Conservation (phyloP, 2,797 vertebrate species). For the Strix occidentalis region DNA sequence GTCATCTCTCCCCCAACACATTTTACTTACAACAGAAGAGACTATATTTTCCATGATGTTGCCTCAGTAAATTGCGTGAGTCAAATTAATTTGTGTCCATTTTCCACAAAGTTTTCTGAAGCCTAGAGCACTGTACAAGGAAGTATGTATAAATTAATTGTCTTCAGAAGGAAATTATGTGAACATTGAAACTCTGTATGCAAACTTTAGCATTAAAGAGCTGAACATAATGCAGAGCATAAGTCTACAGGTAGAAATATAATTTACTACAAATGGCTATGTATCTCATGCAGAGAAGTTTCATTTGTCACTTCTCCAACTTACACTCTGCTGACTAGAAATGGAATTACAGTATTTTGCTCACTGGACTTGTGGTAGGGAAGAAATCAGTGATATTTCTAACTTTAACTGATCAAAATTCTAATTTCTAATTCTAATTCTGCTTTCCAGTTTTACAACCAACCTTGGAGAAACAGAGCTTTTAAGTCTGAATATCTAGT, state of each 20-base stretch:
- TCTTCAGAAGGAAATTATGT: not conserved
- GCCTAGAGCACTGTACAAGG: not conserved
- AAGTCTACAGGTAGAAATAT: not conserved
- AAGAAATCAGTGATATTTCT: not conserved
- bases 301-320: not conserved
- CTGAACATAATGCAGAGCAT: not conserved
- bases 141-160: not conserved
- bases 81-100: constrained; percentile 30
- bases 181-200: not conserved
- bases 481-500: not conserved
- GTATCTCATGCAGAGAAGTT: not conserved
- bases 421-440: not conserved
- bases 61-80: constrained; percentile 40
- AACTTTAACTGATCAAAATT: not conserved
- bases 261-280: not conserved
- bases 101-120: not conserved
- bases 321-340: not conserved
- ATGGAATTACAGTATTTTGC: not conserved
- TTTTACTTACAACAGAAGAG: constrained; percentile 57
- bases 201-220: not conserved
- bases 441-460: not conserved
- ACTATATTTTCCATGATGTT: constrained; percentile 26
- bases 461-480: not conserved
- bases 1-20: constrained; percentile 62
- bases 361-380: not conserved